Evolutionary conservation across 2,113 vertebrate genomes (phyloP), one percentile per base, ranked within the genome.

Genomic region (Electrona antarctica): DNA sequence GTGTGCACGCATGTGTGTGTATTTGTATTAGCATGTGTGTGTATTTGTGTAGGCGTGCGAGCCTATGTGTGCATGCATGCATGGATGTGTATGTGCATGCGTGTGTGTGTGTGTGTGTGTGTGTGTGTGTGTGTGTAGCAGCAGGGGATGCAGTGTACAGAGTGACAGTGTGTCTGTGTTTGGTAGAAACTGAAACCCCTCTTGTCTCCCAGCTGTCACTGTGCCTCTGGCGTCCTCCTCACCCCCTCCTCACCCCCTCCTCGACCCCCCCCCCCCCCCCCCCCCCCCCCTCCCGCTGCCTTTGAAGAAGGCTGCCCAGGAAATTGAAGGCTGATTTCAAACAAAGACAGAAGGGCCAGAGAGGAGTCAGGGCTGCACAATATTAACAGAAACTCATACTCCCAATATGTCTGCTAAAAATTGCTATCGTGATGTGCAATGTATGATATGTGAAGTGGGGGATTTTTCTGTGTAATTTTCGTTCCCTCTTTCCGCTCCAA

Each of bases 241-340:
- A 21, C 60, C 76, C 70, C 82, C 73, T 41, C 58, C 4, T 14
- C 46, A 7, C 14, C 60, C 41, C 29, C 59, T 33, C 71, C 74
- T 74, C 52, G 67, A 11, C 48, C 59, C 67, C 51, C 61, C 52
- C 73, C 60, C 60, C 48, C 50, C 7, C 33, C 15, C 15, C 63
- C 57, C 60, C 50, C 66, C 9, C 47, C 21, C 46, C 13, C 60
- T 11, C 3, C 6, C 8, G 73, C 69, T 82, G 68, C 55, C 87
- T 91, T 91, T 92, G 90, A 91, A 88, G 89, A 84, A 70, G 3
- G 76, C 84, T 86, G 77, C 84, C 89, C 92, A 92, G 93, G 92
- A 93, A 93, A 93, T 92, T 90, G 92, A 93, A 93, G 86, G 83
- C 86, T 88, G 89, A 86, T 90, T 91, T 89, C 88, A 88, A 90